Conservation (phyloP, 2,113 vertebrate species). For the Xerus inauris region DNA sequence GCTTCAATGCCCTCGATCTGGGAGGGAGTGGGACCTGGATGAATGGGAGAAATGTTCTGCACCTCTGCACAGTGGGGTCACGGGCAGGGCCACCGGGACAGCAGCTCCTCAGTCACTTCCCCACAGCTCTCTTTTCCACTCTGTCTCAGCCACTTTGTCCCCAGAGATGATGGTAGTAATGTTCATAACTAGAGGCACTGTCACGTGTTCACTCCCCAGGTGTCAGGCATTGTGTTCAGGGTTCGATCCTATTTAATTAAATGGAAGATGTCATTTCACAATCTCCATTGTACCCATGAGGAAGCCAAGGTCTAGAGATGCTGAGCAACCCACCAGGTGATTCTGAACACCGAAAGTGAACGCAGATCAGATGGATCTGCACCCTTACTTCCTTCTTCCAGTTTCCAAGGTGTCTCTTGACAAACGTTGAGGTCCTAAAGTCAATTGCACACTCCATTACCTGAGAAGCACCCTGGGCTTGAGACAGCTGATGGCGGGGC, state of each 20-base stretch:
- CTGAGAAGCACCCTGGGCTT: not conserved
- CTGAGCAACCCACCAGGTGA: not conserved
- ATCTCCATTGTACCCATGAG: not conserved
- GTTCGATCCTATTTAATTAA: not conserved
- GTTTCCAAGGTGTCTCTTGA: not conserved
- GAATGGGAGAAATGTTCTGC: conserved; percentile 40
- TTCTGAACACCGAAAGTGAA: not conserved
- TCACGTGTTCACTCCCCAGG: not conserved
- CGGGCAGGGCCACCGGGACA: not conserved
- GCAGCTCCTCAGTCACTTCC: not conserved
- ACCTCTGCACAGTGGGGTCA: conserved; percentile 19
- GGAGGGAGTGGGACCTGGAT: conserved; percentile 30
- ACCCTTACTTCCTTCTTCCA: not conserved
- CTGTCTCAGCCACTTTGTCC: not conserved
- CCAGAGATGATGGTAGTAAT: not conserved
- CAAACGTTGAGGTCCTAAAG: not conserved
- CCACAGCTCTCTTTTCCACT: not conserved
- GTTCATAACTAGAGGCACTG: not conserved
- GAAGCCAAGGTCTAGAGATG: not conserved
- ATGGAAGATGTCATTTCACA: not conserved
- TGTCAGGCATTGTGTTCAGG: not conserved
- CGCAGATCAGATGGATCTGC: too few relatives aligned
- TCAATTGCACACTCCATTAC: rapidly evolving
- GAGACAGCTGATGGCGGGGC: rapidly evolving
- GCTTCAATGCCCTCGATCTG: not conserved